Conservation (phyloP, 2,888 invertebrate genomes). For the Chelonus formosanus region DNA sequence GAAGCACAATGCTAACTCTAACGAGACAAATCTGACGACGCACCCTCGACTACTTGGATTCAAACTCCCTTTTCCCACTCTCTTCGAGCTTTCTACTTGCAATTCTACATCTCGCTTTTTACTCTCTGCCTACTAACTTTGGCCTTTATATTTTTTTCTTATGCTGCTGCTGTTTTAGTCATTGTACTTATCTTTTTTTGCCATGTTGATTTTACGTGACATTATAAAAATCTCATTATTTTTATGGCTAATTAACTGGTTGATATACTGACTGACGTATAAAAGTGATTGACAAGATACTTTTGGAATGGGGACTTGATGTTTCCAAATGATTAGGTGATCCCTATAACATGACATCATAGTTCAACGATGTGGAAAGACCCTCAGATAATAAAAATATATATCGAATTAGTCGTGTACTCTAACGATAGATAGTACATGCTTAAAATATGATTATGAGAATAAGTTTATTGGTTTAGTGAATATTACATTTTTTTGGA, state of each 20-base stretch:
- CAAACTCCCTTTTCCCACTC: conserved; percentile 18
- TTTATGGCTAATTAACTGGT: conserved; percentile 62
- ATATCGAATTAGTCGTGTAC: conserved; percentile 7
- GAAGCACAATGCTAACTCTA: conserved; percentile 62
- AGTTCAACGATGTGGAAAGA: conserved; percentile 6
- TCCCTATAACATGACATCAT: conserved; percentile 43
- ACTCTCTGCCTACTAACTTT: background rate
- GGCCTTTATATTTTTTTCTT: conserved; percentile 20
- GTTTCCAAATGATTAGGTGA: conserved; percentile 61
- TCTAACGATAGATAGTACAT: no score
- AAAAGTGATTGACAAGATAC: conserved; percentile 10
- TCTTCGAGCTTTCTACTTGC: conserved; percentile 31
- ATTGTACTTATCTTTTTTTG: conserved; percentile 11
- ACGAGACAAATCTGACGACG: conserved; percentile 64
- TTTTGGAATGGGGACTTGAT: conserved; percentile 52
- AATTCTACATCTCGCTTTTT: conserved; percentile 9
- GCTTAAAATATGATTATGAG: no score
- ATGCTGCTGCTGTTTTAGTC: conserved; percentile 27
- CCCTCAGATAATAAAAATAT: conserved; percentile 14
- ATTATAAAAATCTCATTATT: conserved; percentile 58
- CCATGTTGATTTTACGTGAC: conserved; percentile 24
- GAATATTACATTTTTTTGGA: no score
- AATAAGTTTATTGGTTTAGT: background rate
- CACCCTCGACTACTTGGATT: conserved; percentile 46
- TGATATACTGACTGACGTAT: conserved; percentile 39